Conservation (phyloP, 2,888 invertebrate species). For the Stenodema calcarata region DNA sequence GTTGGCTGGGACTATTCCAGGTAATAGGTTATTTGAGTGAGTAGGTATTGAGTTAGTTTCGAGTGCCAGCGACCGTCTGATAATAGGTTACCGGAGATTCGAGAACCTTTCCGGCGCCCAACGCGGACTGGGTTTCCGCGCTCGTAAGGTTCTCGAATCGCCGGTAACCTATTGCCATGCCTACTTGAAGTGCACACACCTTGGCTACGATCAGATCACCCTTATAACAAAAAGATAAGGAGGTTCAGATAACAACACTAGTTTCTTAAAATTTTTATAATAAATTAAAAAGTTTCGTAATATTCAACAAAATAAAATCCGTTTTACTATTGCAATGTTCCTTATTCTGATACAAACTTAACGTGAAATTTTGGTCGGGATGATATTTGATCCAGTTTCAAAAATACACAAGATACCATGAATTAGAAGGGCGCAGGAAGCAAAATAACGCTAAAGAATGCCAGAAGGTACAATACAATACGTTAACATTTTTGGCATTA, state of each 20-base stretch:
- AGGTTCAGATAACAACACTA: neutral
- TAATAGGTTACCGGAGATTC: too few relatives aligned
- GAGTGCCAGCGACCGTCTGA: too few relatives aligned
- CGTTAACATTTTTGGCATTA: neutral
- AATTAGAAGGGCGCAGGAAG: neutral
- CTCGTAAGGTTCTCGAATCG: too few relatives aligned
- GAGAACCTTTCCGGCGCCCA: too few relatives aligned
- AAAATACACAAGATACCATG: neutral
- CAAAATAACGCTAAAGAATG: neutral
- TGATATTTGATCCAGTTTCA: neutral
- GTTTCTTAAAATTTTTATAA: neutral
- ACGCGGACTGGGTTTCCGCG: too few relatives aligned
- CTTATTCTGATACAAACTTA: neutral
- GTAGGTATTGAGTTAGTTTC: too few relatives aligned
- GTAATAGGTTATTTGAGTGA: too few relatives aligned
- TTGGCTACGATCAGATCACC: too few relatives aligned
- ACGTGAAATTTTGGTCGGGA: neutral
- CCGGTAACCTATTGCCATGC: too few relatives aligned
- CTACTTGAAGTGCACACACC: too few relatives aligned
- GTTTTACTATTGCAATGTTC: neutral
- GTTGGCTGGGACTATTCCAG: too few relatives aligned
- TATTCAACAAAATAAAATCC: neutral
- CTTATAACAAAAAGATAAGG: too few relatives aligned
- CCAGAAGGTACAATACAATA: neutral
- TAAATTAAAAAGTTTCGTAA: slow-evolving; percentile 6